Percentiles rank a stretch among this genome's conserved stretches.
Evolutionary conservation across 2,888 invertebrate species (phyloP).

Genomic region (Seladonia tumulorum): DNA sequence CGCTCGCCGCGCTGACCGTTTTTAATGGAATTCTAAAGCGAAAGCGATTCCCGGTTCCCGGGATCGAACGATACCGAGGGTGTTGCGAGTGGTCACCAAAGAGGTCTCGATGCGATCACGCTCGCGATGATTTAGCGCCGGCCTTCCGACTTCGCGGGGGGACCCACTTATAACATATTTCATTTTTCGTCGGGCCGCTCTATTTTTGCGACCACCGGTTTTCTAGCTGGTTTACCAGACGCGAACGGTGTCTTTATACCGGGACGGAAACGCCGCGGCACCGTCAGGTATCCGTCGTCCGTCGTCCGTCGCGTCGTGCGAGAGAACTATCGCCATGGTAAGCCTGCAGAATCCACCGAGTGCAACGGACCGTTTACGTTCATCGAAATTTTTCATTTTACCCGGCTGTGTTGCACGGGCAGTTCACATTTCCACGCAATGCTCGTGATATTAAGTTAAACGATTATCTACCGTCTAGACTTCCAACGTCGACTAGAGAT

Average conservation of each 20-base stretch:
- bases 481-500: background rate
- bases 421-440: background rate
- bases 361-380: background rate
- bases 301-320: conserved; percentile 79
- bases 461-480: background rate
- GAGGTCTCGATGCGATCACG: conserved; percentile 1
- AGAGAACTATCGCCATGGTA: conserved; percentile 80
- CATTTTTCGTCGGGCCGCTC: conserved; percentile 82
- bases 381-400: background rate
- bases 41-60: background rate
- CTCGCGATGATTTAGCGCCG: conserved; percentile 48
- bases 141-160: conserved; percentile 60
- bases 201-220: conserved; percentile 80
- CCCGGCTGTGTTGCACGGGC: background rate
- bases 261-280: conserved; percentile 75
- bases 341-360: conserved; percentile 59
- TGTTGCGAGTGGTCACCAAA: background rate
- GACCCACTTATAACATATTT: conserved; percentile 83
- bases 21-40: background rate
- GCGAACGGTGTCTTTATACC: conserved; percentile 81
- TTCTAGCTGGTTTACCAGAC: conserved; percentile 83
- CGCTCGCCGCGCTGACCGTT: background rate
- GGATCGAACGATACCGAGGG: conserved; percentile 8
- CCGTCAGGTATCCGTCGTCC: conserved; percentile 81
- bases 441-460: background rate